Evolutionary conservation across 2,113 vertebrate genomes (phyloP).

Genomic region (Illadopsis cleaveri): DNA sequence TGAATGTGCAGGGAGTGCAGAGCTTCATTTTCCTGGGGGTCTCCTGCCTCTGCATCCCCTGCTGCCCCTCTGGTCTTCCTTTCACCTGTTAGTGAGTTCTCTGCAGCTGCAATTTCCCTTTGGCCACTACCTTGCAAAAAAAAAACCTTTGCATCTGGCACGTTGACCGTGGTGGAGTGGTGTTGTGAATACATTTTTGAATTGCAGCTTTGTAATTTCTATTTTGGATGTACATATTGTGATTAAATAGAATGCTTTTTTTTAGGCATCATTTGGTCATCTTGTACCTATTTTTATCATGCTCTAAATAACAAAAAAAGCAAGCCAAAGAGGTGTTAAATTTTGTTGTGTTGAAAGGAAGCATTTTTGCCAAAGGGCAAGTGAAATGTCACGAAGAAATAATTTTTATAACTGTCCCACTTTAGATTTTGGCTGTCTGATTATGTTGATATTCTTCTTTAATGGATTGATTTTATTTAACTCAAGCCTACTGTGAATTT

Average conservation of each 20-base stretch:
- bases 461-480: neutral
- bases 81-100: neutral
- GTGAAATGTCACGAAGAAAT: neutral
- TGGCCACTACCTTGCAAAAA: neutral
- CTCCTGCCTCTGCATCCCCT: neutral
- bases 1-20: neutral
- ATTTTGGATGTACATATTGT: conserved; percentile 33
- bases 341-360: neutral
- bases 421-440: neutral
- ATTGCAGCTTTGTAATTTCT: conserved; percentile 18
- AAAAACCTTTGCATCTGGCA: neutral
- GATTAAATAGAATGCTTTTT: conserved; percentile 46
- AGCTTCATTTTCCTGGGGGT: neutral
- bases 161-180: neutral
- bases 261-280: neutral
- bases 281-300: neutral
- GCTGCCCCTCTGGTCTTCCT: neutral
- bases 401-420: neutral
- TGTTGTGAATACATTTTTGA: neutral
- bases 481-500: neutral
- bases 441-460: neutral
- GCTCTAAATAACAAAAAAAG: neutral
- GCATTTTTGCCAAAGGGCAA: neutral
- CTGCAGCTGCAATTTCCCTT: neutral
- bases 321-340: neutral